phyloP scores from a whole-genome alignment of 2,797 vertebrate species.

The Mico argentatus region DNA sequence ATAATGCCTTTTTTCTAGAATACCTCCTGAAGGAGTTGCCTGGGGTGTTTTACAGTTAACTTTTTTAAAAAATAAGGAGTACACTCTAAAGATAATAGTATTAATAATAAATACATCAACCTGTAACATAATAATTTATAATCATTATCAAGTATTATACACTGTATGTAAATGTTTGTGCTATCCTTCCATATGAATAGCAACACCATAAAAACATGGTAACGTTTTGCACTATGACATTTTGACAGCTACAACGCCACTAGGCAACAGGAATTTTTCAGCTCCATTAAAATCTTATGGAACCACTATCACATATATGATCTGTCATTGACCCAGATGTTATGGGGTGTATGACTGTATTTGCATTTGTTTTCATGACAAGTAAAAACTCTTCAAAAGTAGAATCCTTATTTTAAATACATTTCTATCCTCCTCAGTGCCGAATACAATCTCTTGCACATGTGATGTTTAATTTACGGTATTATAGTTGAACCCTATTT shows the following conservation, averaged over 20 bases:
- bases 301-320: background rate
- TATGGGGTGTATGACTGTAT: background rate
- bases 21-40: background rate
- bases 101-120: background rate
- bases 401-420: background rate
- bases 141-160: background rate
- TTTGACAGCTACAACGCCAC: background rate
- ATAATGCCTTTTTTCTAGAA: background rate
- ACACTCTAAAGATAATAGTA: background rate
- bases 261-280: background rate
- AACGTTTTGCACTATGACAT: background rate
- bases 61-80: background rate
- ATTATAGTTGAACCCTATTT: background rate
- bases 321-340: background rate
- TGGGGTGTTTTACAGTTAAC: background rate
- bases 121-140: background rate
- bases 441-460: background rate
- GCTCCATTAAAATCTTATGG: background rate
- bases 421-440: background rate
- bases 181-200: background rate
- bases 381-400: slow-evolving; percentile 21
- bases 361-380: slow-evolving; percentile 13
- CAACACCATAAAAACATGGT: background rate
- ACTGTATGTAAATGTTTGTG: background rate
- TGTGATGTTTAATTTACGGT: background rate